Evolutionary conservation across 2,888 invertebrate genomes (phyloP).

Genomic region (Torymus aiolomorphi): DNA sequence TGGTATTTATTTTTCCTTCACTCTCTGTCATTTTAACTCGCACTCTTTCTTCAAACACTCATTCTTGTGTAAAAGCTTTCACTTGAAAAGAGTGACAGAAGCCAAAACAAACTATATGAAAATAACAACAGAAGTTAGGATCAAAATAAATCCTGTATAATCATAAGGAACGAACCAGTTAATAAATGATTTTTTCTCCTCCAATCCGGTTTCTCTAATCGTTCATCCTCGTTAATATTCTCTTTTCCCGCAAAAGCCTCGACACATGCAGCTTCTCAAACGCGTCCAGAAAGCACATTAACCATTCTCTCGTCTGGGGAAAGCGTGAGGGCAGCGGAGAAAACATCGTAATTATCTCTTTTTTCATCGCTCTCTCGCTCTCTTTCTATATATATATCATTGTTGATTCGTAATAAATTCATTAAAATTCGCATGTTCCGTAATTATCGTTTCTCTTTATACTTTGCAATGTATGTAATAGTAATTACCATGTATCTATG

Average conservation of each 20-base stretch:
- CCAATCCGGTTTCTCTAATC: too few species aligned
- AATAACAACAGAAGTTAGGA: too few species aligned
- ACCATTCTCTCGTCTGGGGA: slow-evolving; percentile 48
- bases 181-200: too few species aligned
- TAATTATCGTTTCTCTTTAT: slow-evolving; percentile 56
- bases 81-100: too few species aligned
- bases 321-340: slow-evolving; percentile 66
- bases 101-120: too few species aligned
- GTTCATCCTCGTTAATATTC: too few species aligned
- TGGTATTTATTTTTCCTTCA: slow-evolving; percentile 36
- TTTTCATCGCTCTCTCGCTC: background rate
- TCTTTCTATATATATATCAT: slow-evolving; percentile 33
- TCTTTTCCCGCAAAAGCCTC: too few species aligned
- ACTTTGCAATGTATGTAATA: slow-evolving; percentile 54
- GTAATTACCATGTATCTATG: slow-evolving; percentile 60
- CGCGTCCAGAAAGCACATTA: slow-evolving; percentile 61
- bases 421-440: slow-evolving; percentile 63
- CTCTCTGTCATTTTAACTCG: background rate
- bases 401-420: slow-evolving; percentile 65
- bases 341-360: slow-evolving; percentile 53
- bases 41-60: slow-evolving; percentile 56
- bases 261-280: slow-evolving; percentile 59
- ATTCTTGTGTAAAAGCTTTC: slow-evolving; percentile 13
- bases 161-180: too few species aligned
- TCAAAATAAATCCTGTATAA: too few species aligned